A percentile compares a stretch with the other conserved stretches of the same genome.
These are phyloP conservation scores for Parnassius orleans DNA, from an alignment of 2,888 invertebrate genomes.

Conservation along the genomic window DNA sequence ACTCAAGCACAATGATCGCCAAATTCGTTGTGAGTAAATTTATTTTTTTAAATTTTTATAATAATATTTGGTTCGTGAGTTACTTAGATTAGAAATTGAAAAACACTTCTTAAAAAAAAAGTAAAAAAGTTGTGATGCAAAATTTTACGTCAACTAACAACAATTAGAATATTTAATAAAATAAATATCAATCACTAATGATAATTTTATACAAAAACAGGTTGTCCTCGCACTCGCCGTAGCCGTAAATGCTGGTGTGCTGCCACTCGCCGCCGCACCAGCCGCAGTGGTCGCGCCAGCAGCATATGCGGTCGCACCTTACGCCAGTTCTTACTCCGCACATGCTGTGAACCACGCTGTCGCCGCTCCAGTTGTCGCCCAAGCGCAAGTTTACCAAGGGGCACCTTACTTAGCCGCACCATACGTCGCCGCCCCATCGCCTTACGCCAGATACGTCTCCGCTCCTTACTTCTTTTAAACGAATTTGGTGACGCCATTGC, in stretches of 20 bases:
- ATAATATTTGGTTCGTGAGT: too few species aligned
- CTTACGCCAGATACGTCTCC: constrained; percentile 38
- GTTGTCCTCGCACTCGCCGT: constrained; percentile 62
- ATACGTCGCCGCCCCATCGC: constrained; percentile 34
- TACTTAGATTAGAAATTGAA: too few species aligned
- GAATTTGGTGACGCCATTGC: constrained; percentile 71
- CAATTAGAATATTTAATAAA: too few species aligned
- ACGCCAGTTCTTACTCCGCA: constrained; percentile 88
- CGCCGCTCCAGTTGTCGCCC: constrained; percentile 82
- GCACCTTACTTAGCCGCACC: constrained; percentile 42
- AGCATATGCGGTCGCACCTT: constrained; percentile 85
- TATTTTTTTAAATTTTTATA: not conserved
- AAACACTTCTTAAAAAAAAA: too few species aligned
- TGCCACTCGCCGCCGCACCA: constrained; percentile 59
- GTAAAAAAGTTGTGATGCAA: too few species aligned
- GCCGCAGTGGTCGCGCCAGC: constrained; percentile 82
- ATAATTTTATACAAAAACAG: constrained; percentile 37
- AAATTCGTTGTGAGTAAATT: constrained; percentile 70
- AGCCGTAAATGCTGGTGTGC: constrained; percentile 57
- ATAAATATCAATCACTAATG: too few species aligned
- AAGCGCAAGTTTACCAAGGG: constrained; percentile 50
- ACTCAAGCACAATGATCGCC: constrained; percentile 75
- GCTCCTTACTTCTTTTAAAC: constrained; percentile 55
- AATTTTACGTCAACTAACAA: too few species aligned
- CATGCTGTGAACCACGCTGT: constrained; percentile 88